Conservation (phyloP, 2,797 vertebrate genomes). For the Anas capensis region DNA sequence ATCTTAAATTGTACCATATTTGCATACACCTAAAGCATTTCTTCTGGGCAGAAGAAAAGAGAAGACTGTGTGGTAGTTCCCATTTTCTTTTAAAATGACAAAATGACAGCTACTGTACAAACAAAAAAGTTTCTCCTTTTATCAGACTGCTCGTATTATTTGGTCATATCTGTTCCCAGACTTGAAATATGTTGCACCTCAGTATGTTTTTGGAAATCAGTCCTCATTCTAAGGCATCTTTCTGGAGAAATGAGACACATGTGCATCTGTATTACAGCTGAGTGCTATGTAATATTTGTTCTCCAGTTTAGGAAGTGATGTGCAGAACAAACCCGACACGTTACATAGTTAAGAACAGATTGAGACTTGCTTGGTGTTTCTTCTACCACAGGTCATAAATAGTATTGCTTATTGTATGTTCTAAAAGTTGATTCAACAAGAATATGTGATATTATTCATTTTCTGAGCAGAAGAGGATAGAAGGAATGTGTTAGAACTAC, state of each 20-base stretch:
- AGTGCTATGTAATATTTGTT: background rate
- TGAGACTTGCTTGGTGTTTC: background rate
- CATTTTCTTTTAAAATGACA: background rate
- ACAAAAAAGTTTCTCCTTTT: background rate
- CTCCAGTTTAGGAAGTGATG: background rate
- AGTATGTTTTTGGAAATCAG: accelerated
- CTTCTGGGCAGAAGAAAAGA: background rate
- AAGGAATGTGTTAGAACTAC: background rate
- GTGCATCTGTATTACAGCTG: background rate
- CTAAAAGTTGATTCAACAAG: background rate
- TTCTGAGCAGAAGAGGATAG: background rate
- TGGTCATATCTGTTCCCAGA: background rate
- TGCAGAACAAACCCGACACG: slow-evolving; percentile 18
- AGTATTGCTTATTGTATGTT: background rate
- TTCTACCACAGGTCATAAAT: background rate
- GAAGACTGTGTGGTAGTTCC: background rate
- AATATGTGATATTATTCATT: background rate
- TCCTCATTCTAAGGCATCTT: background rate
- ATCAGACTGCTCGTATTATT: background rate
- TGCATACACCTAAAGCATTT: background rate
- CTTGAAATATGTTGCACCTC: background rate
- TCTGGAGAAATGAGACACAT: background rate
- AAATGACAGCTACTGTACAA: background rate
- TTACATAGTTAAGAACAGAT: background rate
- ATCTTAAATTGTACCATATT: background rate